Percentiles rank a stretch among this genome's conserved stretches.
Evolutionary conservation across 2,888 invertebrate species (phyloP).

Genomic region (Eucera pruinosa): DNA sequence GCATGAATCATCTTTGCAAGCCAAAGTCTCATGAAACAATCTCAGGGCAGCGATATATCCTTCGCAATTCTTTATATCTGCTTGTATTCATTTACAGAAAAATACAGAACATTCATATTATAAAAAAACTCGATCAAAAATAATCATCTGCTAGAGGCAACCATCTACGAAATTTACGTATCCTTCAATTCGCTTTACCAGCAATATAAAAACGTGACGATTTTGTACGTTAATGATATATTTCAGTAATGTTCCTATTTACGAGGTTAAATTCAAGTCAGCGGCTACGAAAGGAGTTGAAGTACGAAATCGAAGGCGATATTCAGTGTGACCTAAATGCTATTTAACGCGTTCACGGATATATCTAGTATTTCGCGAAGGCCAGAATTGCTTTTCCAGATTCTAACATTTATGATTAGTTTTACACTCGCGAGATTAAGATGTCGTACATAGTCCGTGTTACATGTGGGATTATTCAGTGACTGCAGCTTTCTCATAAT

Average conservation of each 20-base stretch:
- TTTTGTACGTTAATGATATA: not conserved
- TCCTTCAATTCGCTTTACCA: not conserved
- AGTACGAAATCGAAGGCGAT: constrained; percentile 27
- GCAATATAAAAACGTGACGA: not conserved
- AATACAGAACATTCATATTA: not conserved
- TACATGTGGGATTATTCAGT: not conserved
- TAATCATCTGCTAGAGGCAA: too few species aligned
- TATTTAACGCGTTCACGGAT: constrained; percentile 21
- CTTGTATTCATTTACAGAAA: not conserved
- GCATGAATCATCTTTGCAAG: constrained; percentile 12
- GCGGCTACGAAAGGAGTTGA: constrained; percentile 13
- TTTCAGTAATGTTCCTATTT: not conserved
- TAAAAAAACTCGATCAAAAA: too few species aligned
- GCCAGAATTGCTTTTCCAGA: constrained; percentile 21
- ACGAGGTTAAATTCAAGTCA: constrained; percentile 15
- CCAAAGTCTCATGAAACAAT: not conserved
- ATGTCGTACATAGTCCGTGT: not conserved
- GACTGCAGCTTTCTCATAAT: not conserved
- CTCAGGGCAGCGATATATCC: constrained; percentile 4
- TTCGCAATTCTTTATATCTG: not conserved
- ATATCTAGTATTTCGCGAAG: constrained; percentile 10
- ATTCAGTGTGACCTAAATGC: constrained; percentile 26
- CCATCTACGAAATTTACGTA: too few species aligned
- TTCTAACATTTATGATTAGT: constrained; percentile 2
- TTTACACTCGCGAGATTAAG: not conserved